Percentiles rank a stretch among this genome's conserved stretches.
These are phyloP conservation scores for Thalassarche chlororhynchos DNA, from an alignment of 2,113 vertebrate genomes.

Conservation along the genomic window DNA sequence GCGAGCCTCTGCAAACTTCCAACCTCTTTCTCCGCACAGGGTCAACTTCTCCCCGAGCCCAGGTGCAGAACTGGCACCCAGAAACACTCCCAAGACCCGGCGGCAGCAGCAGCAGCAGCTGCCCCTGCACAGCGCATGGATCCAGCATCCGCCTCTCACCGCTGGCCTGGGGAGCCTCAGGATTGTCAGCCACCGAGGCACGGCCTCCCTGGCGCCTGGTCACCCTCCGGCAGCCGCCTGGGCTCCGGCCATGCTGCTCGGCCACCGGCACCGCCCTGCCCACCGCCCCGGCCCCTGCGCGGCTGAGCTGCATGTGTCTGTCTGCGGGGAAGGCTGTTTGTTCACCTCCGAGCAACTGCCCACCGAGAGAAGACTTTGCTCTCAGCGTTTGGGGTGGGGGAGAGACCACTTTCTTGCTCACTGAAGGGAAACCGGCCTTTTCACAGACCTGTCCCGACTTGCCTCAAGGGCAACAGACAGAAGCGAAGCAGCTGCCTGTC, in stretches of 20 bases:
- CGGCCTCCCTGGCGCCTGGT: rapidly evolving
- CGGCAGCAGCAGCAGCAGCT: not conserved
- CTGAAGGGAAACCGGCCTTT: not conserved
- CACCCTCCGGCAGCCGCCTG: not conserved
- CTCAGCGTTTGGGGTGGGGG: not conserved
- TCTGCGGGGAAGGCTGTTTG: not conserved
- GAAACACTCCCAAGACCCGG: rapidly evolving
- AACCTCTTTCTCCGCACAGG: not conserved
- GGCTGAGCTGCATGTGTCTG: rapidly evolving
- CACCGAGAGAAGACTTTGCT: not conserved
- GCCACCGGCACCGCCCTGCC: not conserved
- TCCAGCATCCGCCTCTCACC: not conserved
- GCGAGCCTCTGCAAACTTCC: not conserved
- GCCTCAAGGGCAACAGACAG: not conserved
- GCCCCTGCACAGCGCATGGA: not conserved
- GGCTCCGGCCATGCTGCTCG: rapidly evolving
- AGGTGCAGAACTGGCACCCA: rapidly evolving
- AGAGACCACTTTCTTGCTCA: not conserved
- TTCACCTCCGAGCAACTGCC: not conserved
- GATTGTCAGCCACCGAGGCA: not conserved
- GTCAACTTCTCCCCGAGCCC: not conserved
- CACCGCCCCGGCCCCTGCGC: rapidly evolving
- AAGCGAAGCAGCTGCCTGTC: not conserved
- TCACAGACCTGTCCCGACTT: not conserved
- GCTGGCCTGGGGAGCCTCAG: not conserved